Base-by-base conservation (phyloP, 2,888 invertebrate genomes). In the Lycaena phlaeas region DNA sequence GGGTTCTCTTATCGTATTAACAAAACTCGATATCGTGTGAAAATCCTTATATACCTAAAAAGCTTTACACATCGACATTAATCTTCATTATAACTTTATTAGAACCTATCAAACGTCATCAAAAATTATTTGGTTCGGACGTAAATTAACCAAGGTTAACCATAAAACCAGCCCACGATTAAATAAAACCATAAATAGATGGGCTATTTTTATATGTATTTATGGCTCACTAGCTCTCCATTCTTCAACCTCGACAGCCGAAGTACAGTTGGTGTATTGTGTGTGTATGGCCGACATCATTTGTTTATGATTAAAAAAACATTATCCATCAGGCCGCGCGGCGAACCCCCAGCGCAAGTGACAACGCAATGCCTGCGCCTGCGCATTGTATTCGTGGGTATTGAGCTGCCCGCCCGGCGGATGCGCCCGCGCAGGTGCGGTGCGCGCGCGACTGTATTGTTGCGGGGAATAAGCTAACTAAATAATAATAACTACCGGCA, bases 261-360 rank as follows among this genome's bases (percentile, higher is more conserved):
- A 22, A 22, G 22, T 22, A 7, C 22, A 9, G 22, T 22, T 22
- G 22, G 22, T 5, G 18, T 11, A 18, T 18, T 11, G 22, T 7
- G 9, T 7, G 9, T 14, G 9, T 27, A 36, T 18, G 18, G 15
- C 18, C 39, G 29, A 18, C 37, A 37, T 50, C 48, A 54, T 53
- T 49, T 46, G 46, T 51, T 48, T 44, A 45, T 44, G 18, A 48
- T 41, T 42, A 40, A 41, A 49, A 48, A 51, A 56, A 45, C 68
- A 75, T 76, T 77, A 74, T 75, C 73, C 68, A 65, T 77, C 75
- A 75, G 61, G 48, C 40, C 42, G 53, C 59, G 66, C 63, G 70
- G 70, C 68, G 68, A 66, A 71, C 18, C 36, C n/a, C n/a, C 61
- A 63, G 63, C 53, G 60, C 59, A 65, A 64, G 70, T 74, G 81